These are phyloP conservation scores for Istiophorus platypterus DNA, from an alignment of 2,113 vertebrate species.

Conservation along the genomic window DNA sequence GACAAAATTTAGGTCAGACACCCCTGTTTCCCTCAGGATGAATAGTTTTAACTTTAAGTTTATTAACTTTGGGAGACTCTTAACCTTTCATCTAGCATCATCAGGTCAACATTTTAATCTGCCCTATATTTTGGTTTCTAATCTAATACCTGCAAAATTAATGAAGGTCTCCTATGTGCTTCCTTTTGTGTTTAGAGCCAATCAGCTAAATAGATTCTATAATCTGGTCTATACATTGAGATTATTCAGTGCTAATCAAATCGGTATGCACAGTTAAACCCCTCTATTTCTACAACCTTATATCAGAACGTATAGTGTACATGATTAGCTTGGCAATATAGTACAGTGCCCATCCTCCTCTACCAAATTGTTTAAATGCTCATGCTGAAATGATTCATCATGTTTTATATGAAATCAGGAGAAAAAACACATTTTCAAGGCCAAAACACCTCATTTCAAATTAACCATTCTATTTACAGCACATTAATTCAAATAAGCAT, in stretches of 20 bases:
- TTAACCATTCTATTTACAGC: constrained; percentile 39
- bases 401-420: constrained; percentile 25
- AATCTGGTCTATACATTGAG: not conserved
- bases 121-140: not conserved
- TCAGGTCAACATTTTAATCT: constrained; percentile 1
- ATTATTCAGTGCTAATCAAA: not conserved
- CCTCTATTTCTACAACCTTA: constrained; percentile 1
- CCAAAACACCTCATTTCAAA: constrained; percentile 39
- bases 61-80: not conserved
- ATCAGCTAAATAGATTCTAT: too few relatives aligned
- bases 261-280: not conserved
- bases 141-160: not conserved
- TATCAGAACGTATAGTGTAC: not conserved
- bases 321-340: constrained; percentile 2
- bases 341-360: constrained; percentile 7
- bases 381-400: constrained; percentile 34
- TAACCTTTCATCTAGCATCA: not conserved
- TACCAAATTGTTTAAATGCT: constrained; percentile 30
- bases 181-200: not conserved
- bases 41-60: not conserved
- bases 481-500: constrained; percentile 38
- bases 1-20: too few relatives aligned
- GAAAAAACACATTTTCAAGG: constrained; percentile 29
- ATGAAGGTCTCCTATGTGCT: not conserved
- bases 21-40: not conserved